Conservation (phyloP, 1,140 invertebrate species). For the Dreissena rostriformis region DNA sequence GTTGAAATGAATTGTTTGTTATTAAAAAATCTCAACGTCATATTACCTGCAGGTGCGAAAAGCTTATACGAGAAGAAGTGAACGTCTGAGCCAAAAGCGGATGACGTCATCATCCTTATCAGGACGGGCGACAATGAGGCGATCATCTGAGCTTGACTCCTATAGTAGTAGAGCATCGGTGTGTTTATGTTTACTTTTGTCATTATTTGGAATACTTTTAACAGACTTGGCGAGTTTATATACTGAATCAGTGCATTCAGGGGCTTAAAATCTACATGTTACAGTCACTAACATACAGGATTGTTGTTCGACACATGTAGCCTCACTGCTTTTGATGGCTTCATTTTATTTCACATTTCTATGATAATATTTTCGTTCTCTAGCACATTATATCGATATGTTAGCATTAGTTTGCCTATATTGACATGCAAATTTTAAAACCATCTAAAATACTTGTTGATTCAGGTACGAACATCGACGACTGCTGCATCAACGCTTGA, state of each 20-base stretch:
- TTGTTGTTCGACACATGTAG: background rate
- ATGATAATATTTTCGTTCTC: background rate
- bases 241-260: background rate
- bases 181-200: background rate
- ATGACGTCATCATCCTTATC: conserved; percentile 26
- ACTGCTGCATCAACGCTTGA: background rate
- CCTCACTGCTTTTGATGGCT: too few species aligned
- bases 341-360: too few species aligned
- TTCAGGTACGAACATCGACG: background rate
- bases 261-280: background rate
- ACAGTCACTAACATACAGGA: background rate
- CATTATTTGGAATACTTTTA: background rate
- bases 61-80: conserved; percentile 57
- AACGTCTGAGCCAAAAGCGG: conserved; percentile 29
- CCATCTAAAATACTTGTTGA: background rate
- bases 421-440: background rate
- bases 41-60: conserved; percentile 57
- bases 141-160: conserved; percentile 11
- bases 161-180: background rate
- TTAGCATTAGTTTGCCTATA: background rate
- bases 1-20: background rate
- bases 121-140: conserved; percentile 10
- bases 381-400: background rate
- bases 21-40: background rate
- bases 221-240: conserved; percentile 2